These are phyloP conservation scores for Chirona hameri DNA, from an alignment of 2,888 invertebrate species.

Conservation along the genomic window DNA sequence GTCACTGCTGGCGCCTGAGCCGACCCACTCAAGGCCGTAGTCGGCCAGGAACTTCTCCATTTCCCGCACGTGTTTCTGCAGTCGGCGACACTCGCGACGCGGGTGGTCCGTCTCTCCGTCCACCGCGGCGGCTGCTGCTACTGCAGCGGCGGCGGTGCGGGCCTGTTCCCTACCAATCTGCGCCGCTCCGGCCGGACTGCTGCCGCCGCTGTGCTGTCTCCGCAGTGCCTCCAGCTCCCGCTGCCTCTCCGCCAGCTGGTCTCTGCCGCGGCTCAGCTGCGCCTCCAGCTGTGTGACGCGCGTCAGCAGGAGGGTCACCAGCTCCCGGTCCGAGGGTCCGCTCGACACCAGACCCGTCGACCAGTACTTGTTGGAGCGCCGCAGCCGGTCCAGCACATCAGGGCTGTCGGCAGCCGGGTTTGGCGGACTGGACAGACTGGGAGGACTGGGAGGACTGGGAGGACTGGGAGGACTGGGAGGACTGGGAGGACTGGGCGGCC, in stretches of 20 bases:
- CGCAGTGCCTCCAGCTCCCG: neutral
- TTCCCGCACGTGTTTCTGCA: slow-evolving; percentile 7
- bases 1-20: slow-evolving; percentile 42
- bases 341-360: neutral
- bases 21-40: slow-evolving; percentile 54
- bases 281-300: neutral
- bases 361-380: neutral
- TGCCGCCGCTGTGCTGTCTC: neutral
- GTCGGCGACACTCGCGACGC: neutral
- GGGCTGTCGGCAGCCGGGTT: neutral
- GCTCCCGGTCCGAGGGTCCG: neutral
- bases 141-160: no score
- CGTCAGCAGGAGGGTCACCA: neutral
- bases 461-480: no score
- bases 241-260: neutral
- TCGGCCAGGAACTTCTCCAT: slow-evolving; percentile 51
- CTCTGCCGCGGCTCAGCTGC: neutral
- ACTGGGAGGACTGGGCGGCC: neutral
- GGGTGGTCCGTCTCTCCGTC: neutral
- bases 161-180: no score
- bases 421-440: no score
- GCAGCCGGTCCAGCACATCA: neutral
- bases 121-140: neutral
- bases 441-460: neutral
- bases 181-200: neutral